Evolutionary conservation across 2,888 invertebrate genomes (phyloP), one percentile per base, ranked within the genome.

Genomic region (Imbricaverruca yamaguchii): DNA sequence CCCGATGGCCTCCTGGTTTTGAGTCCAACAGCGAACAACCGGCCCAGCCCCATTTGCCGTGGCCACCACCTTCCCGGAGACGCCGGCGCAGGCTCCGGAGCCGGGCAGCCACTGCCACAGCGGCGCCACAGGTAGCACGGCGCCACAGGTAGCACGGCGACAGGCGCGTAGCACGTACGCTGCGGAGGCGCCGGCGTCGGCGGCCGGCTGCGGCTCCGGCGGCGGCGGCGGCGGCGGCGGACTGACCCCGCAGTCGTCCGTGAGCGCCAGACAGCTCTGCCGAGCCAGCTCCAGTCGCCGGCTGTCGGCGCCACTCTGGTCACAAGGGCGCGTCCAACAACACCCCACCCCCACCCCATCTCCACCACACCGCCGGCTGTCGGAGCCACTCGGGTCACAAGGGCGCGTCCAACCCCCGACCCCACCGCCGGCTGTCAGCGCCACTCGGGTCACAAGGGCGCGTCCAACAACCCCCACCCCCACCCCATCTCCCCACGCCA

Each of bases 201-300:
- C 74, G 67, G 67, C 67, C 39, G 25, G 12, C 67, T 4, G 67
- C n/a, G 67, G 67, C 67, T 11, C 25, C 25, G 67, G 7, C n/a
- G 53, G 69, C 12, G 39, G 9, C 69, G 53, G 65, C 65, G 67
- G 67, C 67, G 67, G 13, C 13, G 57, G 59, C 53, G 74, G 74
- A 7, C 74, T 53, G 53, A 18, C 15, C 74, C 7, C 21, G 53
- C 74, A 74, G 8, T 1, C 13, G 74, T 74, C 74, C 18, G 74
- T 15, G 4, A 74, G 74, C 7, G 74, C 74, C 74, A 74, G 74
- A 11, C 74, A 2, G 8, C 53, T 15, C 74, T 74, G 74, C 0
- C 74, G 53, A 7, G 74, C 74, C 74, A 74, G 74, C 74, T 74
- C 74, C 74, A 74, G 74, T 6, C 74, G 74, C 18, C 74, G 74